Base-by-base conservation (phyloP, 2,888 invertebrate genomes). In the Sminthurinus aureus region DNA sequence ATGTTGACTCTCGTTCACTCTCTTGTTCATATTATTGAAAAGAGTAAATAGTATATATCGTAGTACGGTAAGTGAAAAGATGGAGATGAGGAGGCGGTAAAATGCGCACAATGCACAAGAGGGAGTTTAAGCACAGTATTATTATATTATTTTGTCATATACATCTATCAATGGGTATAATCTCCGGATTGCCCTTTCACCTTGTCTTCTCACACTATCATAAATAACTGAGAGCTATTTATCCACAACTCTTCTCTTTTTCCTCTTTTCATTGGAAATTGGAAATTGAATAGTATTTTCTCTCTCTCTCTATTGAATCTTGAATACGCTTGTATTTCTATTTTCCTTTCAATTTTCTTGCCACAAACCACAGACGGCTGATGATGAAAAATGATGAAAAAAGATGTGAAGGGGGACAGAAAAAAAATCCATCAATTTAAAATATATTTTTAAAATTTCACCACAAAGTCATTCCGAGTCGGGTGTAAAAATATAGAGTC, bases 1-100 rank as follows among this genome's bases (percentile, higher is more conserved):
- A n/a, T n/a, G n/a, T n/a, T n/a, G n/a, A n/a, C n/a, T n/a, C n/a
- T n/a, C n/a, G n/a, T n/a, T n/a, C n/a, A n/a, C n/a, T 38, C 3
- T 38, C 38, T 1, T 38, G 38, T 38, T 38, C 6, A 38, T 38
- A 38, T 38, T 38, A 38, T 38, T 38, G 58, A 6, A 18, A 0
- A 18, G 58, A 58, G 58, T 13, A 58, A 3, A 58, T 2, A 38
- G 38, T 38, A 38, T 4, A 38, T n/a, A n/a, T n/a, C n/a, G n/a
- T n/a, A n/a, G n/a, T n/a, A n/a, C n/a, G n/a, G n/a, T n/a, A 58
- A 58, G 58, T 58, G 58, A 58, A 58, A 58, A 58, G 58, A 58
- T 13, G 18, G 9, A 58, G 58, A 58, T 13, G 18, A 18, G 58
- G 58, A 58, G 38, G 38, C 6, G 38, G 38, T 38, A 58, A 58